Evolutionary conservation across 2,797 vertebrate genomes (phyloP).

Genomic region (Poecile montanus): DNA sequence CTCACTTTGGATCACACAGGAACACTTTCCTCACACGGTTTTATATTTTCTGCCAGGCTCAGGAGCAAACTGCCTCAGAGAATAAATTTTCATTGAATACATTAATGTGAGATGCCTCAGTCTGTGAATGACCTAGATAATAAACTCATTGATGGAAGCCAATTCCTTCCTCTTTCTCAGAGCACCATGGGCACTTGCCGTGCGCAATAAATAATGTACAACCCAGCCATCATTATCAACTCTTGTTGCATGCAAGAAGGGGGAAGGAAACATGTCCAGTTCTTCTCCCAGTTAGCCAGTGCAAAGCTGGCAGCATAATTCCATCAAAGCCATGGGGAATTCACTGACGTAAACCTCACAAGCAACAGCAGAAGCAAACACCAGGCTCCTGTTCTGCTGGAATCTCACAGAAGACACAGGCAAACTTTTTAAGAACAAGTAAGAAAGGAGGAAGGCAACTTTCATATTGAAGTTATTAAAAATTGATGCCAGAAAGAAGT

Average conservation of each 20-base stretch:
- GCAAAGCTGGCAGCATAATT: neutral
- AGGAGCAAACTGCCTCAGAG: neutral
- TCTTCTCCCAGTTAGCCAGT: neutral
- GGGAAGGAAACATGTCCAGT: neutral
- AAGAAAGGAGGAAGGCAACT: neutral
- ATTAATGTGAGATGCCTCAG: neutral
- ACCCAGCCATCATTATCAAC: conserved; percentile 11
- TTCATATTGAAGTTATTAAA: neutral
- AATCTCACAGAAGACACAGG: neutral
- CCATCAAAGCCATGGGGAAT: neutral
- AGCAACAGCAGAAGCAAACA: neutral
- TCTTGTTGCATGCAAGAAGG: neutral
- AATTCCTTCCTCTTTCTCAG: neutral
- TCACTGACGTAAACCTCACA: neutral
- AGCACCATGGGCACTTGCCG: neutral
- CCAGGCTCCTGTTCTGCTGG: neutral
- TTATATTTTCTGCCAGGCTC: neutral
- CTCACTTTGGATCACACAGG: rapidly evolving
- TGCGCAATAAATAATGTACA: conserved; percentile 50
- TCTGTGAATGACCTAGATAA: conserved; percentile 40
- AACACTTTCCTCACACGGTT: neutral
- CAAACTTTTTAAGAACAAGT: neutral
- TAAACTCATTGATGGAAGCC: neutral
- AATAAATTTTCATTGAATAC: conserved; percentile 49
- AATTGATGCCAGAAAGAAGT: neutral